Conservation (phyloP, 2,797 vertebrate species). For the Adrianichthys oophorus region DNA sequence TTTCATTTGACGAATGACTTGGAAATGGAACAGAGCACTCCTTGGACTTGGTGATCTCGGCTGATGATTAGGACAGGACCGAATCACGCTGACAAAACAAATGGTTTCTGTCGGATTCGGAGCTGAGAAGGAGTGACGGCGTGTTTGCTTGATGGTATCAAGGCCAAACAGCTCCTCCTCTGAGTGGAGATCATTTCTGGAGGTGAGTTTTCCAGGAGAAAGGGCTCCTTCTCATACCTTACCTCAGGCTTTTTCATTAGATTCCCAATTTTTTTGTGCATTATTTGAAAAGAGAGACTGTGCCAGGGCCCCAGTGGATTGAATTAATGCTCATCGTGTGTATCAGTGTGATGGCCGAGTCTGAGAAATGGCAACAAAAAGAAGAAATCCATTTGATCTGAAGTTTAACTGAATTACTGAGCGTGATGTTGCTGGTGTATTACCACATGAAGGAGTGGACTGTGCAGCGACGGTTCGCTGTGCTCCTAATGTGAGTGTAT, state of each 20-base stretch:
- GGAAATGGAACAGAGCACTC: conserved; percentile 22
- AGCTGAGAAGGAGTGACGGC: conserved; percentile 64
- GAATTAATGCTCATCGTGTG: conserved; percentile 59
- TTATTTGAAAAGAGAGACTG: conserved; percentile 46
- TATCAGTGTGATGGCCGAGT: conserved; percentile 31
- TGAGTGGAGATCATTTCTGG: conserved; percentile 66
- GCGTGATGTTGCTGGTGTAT: conserved; percentile 27
- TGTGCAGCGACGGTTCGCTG: conserved; percentile 24
- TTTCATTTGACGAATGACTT: conserved; percentile 36
- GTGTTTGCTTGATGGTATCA: conserved; percentile 59
- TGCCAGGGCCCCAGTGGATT: conserved; percentile 41
- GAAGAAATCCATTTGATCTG: conserved; percentile 54
- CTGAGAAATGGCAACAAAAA: conserved; percentile 40
- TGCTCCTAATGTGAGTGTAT: conserved; percentile 55
- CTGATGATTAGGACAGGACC: conserved; percentile 42
- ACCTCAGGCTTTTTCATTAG: conserved; percentile 64
- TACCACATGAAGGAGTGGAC: conserved; percentile 5
- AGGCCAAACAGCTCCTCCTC: conserved; percentile 63
- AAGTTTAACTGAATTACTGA: conserved; percentile 45
- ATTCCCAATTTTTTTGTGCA: conserved; percentile 46
- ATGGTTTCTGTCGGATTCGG: conserved; percentile 45
- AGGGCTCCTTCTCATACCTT: conserved; percentile 45
- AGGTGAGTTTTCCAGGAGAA: conserved; percentile 41
- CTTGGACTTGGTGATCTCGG: conserved; percentile 1
- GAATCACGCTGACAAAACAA: conserved; percentile 35